phyloP scores from a whole-genome alignment of 2,888 invertebrate genomes.

The Pediacus dermestoides region DNA sequence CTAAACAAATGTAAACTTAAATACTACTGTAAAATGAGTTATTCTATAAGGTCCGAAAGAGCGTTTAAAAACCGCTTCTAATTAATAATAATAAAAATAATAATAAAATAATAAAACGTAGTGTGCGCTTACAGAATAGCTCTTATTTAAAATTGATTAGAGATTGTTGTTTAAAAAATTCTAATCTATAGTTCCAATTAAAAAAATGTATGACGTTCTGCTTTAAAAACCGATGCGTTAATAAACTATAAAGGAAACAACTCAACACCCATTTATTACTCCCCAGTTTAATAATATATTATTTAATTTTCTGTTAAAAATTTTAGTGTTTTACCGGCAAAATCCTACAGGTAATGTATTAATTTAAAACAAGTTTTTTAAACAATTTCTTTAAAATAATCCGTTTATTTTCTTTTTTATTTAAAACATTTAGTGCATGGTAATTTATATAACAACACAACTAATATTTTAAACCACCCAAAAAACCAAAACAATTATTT shows the following conservation, averaged over 20 bases:
- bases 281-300: slow-evolving; percentile 12
- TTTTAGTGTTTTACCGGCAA: slow-evolving; percentile 13
- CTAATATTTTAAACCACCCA: no score
- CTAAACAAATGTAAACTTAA: slow-evolving; percentile 16
- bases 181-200: slow-evolving; percentile 3
- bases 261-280: slow-evolving; percentile 8
- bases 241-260: slow-evolving; percentile 10
- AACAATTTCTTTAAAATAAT: slow-evolving; percentile 20
- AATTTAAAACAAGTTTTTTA: slow-evolving; percentile 11
- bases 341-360: slow-evolving; percentile 13
- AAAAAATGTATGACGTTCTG: slow-evolving; percentile 1
- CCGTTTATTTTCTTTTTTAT: slow-evolving; percentile 19
- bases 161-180: slow-evolving; percentile 1
- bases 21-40: slow-evolving; percentile 26
- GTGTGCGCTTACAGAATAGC: slow-evolving; percentile 30
- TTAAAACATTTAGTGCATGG: slow-evolving; percentile 22
- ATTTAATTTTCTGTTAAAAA: slow-evolving; percentile 14
- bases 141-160: slow-evolving; percentile 13
- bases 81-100: no score
- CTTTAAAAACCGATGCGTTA: not conserved
- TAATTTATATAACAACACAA: no score
- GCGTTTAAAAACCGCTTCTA: no score
- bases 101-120: no score
- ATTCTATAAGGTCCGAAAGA: slow-evolving; percentile 31
- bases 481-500: no score